Evolutionary conservation across 1,140 invertebrate species (phyloP), one percentile per base, ranked within the genome.

Genomic region (Ips nitidus): DNA sequence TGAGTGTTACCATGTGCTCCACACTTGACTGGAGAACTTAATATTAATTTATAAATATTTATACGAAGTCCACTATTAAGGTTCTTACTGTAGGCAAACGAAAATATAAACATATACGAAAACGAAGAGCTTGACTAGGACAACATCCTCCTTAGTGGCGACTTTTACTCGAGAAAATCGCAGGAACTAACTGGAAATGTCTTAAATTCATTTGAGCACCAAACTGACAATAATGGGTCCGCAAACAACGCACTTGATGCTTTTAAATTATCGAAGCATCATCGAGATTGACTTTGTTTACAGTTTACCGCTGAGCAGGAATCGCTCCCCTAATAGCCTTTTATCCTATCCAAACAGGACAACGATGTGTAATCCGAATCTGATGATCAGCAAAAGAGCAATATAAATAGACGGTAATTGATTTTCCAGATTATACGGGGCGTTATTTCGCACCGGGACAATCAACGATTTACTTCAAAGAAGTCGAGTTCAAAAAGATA

Each of bases 331-430:
- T 69, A 72, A 69, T 64, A 66, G 47, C 71, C 71, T 72, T 72
- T 72, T 72, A 72, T 58, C 62, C 65, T 66, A 64, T 69, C 61
- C 68, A 72, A 72, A 72, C 71, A 72, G 55, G 38, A 58, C 66
- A 72, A 55, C 52, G 66, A 72, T 42, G 71, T 66, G 71, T 72
- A 72, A 72, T 69, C 45, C 66, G 66, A 72, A 60, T 71, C 71
- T 50, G 66, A 66, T 58, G 62, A 37, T 37, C n/a, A 53, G 41
- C n/a, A 58, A 66, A 58, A 66, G 64, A 66, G 55, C 64, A 66
- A 45, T 58, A 66, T 66, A 66, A 65, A 65, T 65, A 66, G 61
- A 50, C 37, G 40, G 52, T 63, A 59, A 59, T 59, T 59, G 57
- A 59, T 59, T 59, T 59, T 38, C 45, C 45, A 50, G 45, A 50